Conservation (phyloP, 2,888 invertebrate species). For the Phortica magna region DNA sequence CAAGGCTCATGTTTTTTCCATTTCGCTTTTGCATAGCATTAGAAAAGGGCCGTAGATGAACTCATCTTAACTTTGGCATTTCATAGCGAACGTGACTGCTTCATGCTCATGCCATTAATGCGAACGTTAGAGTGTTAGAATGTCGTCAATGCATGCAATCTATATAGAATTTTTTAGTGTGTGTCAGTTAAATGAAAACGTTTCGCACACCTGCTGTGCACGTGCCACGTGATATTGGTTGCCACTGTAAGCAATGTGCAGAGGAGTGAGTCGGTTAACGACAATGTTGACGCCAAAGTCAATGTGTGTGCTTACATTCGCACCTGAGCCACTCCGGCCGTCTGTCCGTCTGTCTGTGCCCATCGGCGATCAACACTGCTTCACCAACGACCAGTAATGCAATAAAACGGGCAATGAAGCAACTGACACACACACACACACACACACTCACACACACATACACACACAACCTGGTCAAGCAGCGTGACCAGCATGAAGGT, state of each 20-base stretch:
- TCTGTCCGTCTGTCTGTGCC: too few relatives aligned
- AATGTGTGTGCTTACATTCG: too few relatives aligned
- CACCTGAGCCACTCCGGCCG: conserved; percentile 26
- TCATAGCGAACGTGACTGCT: not conserved
- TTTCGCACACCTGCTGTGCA: conserved; percentile 45
- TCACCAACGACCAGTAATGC: too few relatives aligned
- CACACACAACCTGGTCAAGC: not conserved
- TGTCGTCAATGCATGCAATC: conserved; percentile 46
- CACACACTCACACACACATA: not conserved
- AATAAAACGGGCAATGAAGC: not conserved
- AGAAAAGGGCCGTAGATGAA: not conserved
- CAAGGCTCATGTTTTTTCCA: conserved; percentile 31
- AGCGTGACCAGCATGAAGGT: not conserved
- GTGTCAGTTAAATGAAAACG: conserved; percentile 50
- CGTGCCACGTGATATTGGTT: not conserved
- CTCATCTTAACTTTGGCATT: not conserved
- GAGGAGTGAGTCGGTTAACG: too few relatives aligned
- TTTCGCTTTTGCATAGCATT: conserved; percentile 46
- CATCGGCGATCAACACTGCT: too few relatives aligned
- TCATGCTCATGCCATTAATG: not conserved
- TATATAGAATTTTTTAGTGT: conserved; percentile 52
- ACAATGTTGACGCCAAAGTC: too few relatives aligned
- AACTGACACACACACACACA: conserved; percentile 18
- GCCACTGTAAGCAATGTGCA: too few relatives aligned
- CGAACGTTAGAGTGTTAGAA: not conserved